Base-by-base conservation (phyloP, 2,797 vertebrate species). In the Sebastes wilsoni region DNA sequence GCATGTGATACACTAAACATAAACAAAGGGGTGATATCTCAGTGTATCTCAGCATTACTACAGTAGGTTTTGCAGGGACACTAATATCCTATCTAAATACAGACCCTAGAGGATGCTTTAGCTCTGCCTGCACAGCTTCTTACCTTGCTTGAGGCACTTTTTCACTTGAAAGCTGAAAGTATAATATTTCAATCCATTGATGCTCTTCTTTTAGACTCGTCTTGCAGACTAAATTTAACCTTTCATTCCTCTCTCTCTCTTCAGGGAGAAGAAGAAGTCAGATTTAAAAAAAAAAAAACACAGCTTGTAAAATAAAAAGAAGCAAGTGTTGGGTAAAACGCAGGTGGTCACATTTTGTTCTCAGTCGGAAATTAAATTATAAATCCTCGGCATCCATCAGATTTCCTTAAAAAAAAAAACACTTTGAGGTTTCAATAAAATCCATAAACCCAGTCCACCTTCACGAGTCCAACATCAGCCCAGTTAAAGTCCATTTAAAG, bases 111-210 rank as follows among this genome's bases (percentile, higher is more conserved):
- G 23, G 83, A 88, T 66, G 75, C 66, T 64, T 72, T 6, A 14
- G 52, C 70, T 67, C 62, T 66, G 30, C 64, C 61, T 61, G 55
- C 68, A 66, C 76, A 52, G 75, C 52, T 64, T 23, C 84, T 91
- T 94, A 95, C 95, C 95, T 95, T 94, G 85, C 92, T 89, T 83
- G 75, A 94, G 95, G 93, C 92, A 95, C 95, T 95, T 94, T 72
- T 77, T 86, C 82, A 89, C 84, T 89, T 81, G 46, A 81, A 84
- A 84, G 87, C 66, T 79, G 27, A 28, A 77, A 88, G 82, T 83
- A 55, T 23, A 83, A 56, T 70, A 71, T 75, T 75, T 96, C 90
- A 94, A 81, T 95, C 94, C 95, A 95, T 96, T 65, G 89, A 88
- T 86, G 86, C 74, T 84, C 54, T 80, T 72, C 42, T 49, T 66